Base-by-base conservation (phyloP, 2,113 vertebrate genomes). In the Anhinga rufa region DNA sequence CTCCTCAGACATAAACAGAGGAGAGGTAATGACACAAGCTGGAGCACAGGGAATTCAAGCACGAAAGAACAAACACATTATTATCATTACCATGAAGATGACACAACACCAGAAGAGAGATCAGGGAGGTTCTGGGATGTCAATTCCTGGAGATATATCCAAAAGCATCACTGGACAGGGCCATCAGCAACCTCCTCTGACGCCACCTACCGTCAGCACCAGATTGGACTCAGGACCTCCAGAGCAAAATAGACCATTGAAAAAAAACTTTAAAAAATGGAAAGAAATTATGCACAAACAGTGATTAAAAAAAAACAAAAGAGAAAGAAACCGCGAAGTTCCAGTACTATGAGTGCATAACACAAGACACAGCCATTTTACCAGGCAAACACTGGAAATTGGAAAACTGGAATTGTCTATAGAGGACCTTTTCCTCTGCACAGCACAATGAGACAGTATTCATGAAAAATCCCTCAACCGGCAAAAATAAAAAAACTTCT, bases 341-440 rank as follows among this genome's bases (percentile, higher is more conserved):
- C 12, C 12, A n/a, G 13, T 13, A 48, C 2, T 5, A 20, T 1
- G 8, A 55, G 3, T 0, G 2, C 5, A 69, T 28, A 46, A 52
- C 1, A 8, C 2, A 17, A 18, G 3, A 28, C 8, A 44, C 5
- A 28, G 1, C 1, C 6, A 44, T 54, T 44, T 62, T 12, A 76
- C 2, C 4, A 36, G 7, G 22, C 2, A 66, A 60, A 40, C 10
- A 38, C 5, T 34, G 14, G 7, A 69, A 51, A 54, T 1, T 5
- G 4, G 24, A 64, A 72, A 85, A 52, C 70, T 1, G 3, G 9
- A 76, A 68, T 19, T 49, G 2, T 26, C 26, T 60, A 13, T 36
- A 31, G 9, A 75, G 7, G 3, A 81, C 12, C 11, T 17, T 32
- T 51, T 62, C 19, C 5, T 25, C 49, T 42, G 42, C 42, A 42